phyloP scores from a whole-genome alignment of 1,140 invertebrate genomes.

The Brachystomella parvula region DNA sequence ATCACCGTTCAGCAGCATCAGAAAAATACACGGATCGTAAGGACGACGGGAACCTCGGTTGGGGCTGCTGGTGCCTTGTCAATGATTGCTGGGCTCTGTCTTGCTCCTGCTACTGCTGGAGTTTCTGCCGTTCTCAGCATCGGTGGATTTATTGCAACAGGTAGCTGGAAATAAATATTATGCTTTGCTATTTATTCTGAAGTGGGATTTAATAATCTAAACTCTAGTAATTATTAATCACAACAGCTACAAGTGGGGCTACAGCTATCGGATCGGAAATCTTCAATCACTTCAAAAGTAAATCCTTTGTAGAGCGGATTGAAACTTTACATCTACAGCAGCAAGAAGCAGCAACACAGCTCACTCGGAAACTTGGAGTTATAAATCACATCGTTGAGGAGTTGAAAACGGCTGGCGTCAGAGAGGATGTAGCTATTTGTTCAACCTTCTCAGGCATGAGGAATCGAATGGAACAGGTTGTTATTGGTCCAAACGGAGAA shows the following conservation, averaged over 20 bases:
- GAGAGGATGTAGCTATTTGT: not conserved
- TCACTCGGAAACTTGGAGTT: not conserved
- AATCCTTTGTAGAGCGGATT: not conserved
- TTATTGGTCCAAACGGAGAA: not conserved
- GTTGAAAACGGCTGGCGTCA: not conserved
- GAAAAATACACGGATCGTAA: not conserved
- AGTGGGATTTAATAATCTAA: not conserved
- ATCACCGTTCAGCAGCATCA: not conserved
- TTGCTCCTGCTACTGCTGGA: not conserved
- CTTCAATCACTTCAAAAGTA: not conserved
- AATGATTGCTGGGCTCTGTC: not conserved
- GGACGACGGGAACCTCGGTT: constrained; percentile 1
- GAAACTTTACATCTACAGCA: not conserved
- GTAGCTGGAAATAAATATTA: not conserved
- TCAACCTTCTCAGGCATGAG: not conserved
- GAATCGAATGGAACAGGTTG: not conserved
- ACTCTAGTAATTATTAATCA: not conserved
- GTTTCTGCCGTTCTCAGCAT: not conserved
- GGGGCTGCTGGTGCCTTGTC: not conserved
- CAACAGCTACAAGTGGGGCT: not conserved
- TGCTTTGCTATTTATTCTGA: not conserved
- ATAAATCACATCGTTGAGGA: not conserved
- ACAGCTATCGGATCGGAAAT: not conserved
- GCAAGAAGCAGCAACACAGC: not conserved
- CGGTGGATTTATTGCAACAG: not conserved